These are phyloP conservation scores for Cyphomyrus plagiostoma DNA, from an alignment of 2,113 vertebrate genomes.

Conservation along the genomic window DNA sequence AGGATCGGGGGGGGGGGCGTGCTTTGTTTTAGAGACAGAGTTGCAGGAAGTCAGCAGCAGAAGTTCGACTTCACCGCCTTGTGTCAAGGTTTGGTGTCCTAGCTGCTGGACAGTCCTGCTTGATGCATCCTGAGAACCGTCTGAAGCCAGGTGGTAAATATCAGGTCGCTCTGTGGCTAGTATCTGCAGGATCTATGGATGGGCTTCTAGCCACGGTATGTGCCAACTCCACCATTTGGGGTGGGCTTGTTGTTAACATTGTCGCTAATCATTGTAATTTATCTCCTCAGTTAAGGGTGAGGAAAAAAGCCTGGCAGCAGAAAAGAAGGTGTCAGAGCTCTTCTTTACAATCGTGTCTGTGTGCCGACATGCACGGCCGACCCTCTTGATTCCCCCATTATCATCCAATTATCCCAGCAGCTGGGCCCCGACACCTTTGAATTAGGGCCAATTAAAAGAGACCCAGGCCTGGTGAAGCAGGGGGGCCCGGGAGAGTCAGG, in stretches of 20 bases:
- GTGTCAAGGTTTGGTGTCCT: not conserved
- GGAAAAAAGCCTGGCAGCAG: constrained; percentile 9
- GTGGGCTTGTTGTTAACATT: not conserved
- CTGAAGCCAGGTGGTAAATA: not conserved
- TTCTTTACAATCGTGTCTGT: not conserved
- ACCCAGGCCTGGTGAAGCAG: constrained; percentile 5
- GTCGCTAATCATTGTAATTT: constrained; percentile 24
- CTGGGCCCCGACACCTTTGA: constrained; percentile 22
- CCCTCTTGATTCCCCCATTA: constrained; percentile 27
- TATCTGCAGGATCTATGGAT: not conserved
- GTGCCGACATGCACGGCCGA: constrained; percentile 20
- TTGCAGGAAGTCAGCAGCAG: not conserved
- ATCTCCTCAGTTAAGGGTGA: constrained; percentile 7
- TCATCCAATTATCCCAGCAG: constrained; percentile 36
- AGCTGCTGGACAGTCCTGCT: not conserved
- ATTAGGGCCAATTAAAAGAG: constrained; percentile 27
- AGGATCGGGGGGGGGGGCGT: not conserved
- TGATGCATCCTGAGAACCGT: not conserved
- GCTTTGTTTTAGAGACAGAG: not conserved
- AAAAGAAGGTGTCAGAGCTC: constrained; percentile 13
- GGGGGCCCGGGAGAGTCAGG: not conserved
- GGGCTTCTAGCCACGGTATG: not conserved
- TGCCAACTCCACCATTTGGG: not conserved
- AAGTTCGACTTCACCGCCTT: not conserved
- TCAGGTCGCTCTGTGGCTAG: not conserved